Evolutionary conservation across 2,113 vertebrate genomes (phyloP).

Genomic region (Chelonoidis abingdonii): DNA sequence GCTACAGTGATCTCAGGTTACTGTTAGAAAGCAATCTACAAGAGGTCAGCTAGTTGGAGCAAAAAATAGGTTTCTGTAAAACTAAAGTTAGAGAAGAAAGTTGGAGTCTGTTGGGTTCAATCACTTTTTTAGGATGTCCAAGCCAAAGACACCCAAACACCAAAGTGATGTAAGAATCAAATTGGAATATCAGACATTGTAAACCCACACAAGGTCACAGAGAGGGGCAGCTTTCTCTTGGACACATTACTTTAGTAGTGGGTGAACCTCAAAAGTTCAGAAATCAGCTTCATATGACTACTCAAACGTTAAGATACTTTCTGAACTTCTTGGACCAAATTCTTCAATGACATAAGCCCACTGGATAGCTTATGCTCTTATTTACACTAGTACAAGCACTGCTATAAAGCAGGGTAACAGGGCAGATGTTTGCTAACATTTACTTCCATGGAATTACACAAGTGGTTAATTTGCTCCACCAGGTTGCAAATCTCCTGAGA

Average conservation of each 20-base stretch:
- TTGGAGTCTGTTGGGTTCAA: conserved; percentile 44
- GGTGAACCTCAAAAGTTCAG: conserved; percentile 36
- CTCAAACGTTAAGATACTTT: conserved; percentile 10
- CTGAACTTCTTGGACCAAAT: background rate
- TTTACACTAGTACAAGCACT: background rate
- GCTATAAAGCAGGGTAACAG: background rate
- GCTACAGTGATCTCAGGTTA: conserved; percentile 21
- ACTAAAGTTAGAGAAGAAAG: conserved; percentile 31
- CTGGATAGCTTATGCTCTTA: background rate
- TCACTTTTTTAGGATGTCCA: conserved; percentile 20
- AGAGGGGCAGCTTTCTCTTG: conserved; percentile 26
- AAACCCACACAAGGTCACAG: conserved; percentile 21
- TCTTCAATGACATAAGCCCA: background rate
- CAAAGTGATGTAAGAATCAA: conserved; percentile 45
- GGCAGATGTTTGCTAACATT: background rate
- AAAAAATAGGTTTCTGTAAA: conserved; percentile 61
- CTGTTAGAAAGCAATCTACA: conserved; percentile 55
- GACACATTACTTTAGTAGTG: conserved; percentile 31
- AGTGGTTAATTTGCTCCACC: background rate
- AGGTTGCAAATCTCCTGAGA: conserved; percentile 6
- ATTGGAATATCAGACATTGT: conserved; percentile 13
- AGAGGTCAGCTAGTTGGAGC: conserved; percentile 38
- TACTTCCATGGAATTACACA: background rate
- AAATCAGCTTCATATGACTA: conserved; percentile 18
- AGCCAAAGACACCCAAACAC: conserved; percentile 35